Evolutionary conservation across 2,113 vertebrate genomes (phyloP), one percentile per base, ranked within the genome.

Genomic region (Oreochromis niloticus): DNA sequence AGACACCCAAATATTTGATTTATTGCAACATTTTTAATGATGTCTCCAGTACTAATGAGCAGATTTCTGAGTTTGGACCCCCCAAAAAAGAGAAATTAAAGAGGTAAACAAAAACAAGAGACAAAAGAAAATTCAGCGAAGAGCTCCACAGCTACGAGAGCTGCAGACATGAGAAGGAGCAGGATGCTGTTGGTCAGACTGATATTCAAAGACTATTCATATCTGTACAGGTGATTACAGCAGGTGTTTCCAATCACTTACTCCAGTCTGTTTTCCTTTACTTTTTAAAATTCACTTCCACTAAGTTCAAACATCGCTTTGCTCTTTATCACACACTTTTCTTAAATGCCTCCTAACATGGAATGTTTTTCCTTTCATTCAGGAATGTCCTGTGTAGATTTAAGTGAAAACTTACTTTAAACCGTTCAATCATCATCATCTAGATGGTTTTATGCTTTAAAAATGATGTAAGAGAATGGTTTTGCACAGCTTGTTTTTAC

Each of bases 21-120:
- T 94, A 95, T 95, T 96, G 94, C 95, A 95, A 95, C 92, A 52
- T 91, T 93, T 75, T 96, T 95, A 94, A 95, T 96, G 92, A 94
- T 66, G 88, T 92, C 85, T 95, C 94, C 93, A 93, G 87, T 87
- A 95, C 88, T 93, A 84, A 92, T 93, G 94, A 96, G 85, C 85
- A 91, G 80, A 92, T 89, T 36, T 83, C 54, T 48, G 84, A 93
- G 86, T 93, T 84, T 95, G 90, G 84, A 95, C 92, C 92, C 93
- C 59, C 6, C 71, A 41, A 36, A 87, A 63, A 52, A 90, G 71
- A 68, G 85, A 85, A 91, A 88, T 90, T n/a, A 85, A 57, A 71
- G 73, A 9, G 6, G 17, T 52, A 78, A 78, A 78, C 27, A 75
- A 30, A 32, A 75, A 32, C 13, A 50, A 86, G 46, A 80, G 81